Base-by-base conservation (phyloP, 2,888 invertebrate species). In the Eilema griseolum region DNA sequence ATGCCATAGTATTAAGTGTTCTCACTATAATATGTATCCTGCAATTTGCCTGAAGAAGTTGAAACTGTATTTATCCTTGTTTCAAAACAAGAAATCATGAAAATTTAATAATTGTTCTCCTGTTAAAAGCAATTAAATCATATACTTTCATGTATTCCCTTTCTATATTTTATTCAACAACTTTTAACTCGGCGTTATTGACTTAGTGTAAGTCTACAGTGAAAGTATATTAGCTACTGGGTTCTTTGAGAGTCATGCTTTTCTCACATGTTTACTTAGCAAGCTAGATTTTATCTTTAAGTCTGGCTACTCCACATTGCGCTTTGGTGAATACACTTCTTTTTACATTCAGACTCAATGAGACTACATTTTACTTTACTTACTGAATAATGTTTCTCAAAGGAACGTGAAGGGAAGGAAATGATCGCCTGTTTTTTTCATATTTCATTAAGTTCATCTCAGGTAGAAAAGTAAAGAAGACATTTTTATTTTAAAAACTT, bases 201-300 rank as follows among this genome's bases (percentile, higher is more conserved):
- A 70, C 46, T 57, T 61, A 65, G 67, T 72, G 62, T 71, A 70
- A 80, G 72, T 73, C 70, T 64, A 73, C 74, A 70, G 83, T 66
- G 70, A 73, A 73, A 67, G 79, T n/a, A 70, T 78, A 81, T 83
- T 80, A 80, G 81, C 71, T 60, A 41, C 67, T 61, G 66, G 59
- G 73, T 68, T 77, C 70, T 78, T 79, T 84, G 28, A 70, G 69
- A 72, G 73, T 67, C 80, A 73, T 70, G 76, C 73, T 78, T 74
- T 81, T 66, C 64, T 79, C 72, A 66, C 72, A 71, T 83, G 82
- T 75, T 80, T 79, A 69, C 80, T 81, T 61, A 68, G 74, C 70
- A 83, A 76, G 74, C 79, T 81, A 81, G 83, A 81, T 81, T 75
- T 83, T 81, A 81, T 83, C 81, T 83, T 71, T 72, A 71, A 66